Evolutionary conservation across 2,797 vertebrate species (phyloP).

Genomic region (Nyctibius grandis): DNA sequence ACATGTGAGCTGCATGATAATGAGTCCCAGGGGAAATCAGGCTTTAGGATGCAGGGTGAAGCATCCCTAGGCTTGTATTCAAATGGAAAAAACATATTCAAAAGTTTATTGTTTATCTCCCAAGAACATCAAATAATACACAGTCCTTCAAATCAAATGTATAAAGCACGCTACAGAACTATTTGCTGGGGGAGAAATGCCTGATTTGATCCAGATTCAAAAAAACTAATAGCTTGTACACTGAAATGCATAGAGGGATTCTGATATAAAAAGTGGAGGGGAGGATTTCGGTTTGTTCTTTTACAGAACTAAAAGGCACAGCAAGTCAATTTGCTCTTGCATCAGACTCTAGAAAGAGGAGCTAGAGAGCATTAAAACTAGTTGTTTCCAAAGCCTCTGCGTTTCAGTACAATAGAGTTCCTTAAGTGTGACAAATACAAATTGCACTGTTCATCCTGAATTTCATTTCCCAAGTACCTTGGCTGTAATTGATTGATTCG

Average conservation of each 20-base stretch:
- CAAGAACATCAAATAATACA: constrained; percentile 65
- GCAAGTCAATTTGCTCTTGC: neutral
- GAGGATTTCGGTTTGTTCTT: neutral
- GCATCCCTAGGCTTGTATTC: constrained; percentile 65
- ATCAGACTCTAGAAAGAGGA: constrained; percentile 3
- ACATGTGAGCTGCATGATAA: constrained; percentile 76
- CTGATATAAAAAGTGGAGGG: neutral
- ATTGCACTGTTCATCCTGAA: neutral
- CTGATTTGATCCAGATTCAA: constrained; percentile 38
- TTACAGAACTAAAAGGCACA: neutral
- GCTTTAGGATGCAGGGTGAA: constrained; percentile 65
- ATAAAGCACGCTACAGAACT: constrained; percentile 9
- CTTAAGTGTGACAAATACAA: constrained; percentile 50
- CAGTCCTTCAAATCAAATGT: constrained; percentile 45
- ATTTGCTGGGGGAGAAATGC: constrained; percentile 2
- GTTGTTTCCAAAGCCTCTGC: constrained; percentile 14
- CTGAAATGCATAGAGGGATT: neutral
- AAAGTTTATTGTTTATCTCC: constrained; percentile 73
- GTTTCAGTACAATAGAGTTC: neutral
- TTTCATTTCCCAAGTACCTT: neutral
- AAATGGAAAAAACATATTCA: constrained; percentile 69
- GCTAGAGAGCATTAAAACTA: neutral
- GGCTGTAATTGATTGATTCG: constrained; percentile 27
- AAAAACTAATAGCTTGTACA: neutral
- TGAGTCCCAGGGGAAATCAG: constrained; percentile 74